Evolutionary conservation across 2,113 vertebrate genomes (phyloP).

Genomic region (Aegithalos caudatus): DNA sequence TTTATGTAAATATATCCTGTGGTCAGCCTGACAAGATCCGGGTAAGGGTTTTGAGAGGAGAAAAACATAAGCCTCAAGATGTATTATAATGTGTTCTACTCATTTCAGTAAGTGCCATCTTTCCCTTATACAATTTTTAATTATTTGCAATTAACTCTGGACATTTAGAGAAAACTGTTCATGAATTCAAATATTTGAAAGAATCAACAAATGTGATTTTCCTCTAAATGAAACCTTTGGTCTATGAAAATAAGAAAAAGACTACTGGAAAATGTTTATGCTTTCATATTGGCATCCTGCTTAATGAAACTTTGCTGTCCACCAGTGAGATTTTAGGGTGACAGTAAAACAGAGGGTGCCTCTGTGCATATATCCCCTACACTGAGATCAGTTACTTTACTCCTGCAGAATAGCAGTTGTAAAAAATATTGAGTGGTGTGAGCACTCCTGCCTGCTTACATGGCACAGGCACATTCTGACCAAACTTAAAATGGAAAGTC

Average conservation of each 20-base stretch:
- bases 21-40: neutral
- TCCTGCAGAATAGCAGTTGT: neutral
- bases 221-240: neutral
- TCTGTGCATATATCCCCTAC: neutral
- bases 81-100: neutral
- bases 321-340: neutral
- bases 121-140: neutral
- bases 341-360: neutral
- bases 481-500: neutral
- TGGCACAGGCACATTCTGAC: neutral
- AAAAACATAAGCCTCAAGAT: neutral
- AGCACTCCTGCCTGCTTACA: neutral
- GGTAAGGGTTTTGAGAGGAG: neutral
- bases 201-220: neutral
- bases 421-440: neutral
- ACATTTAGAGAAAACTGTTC: neutral
- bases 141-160: neutral
- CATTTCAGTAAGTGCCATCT: neutral
- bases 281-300: neutral
- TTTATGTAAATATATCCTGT: neutral
- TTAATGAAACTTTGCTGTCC: neutral
- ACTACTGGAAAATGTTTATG: neutral
- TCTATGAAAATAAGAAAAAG: neutral
- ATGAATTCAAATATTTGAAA: neutral
- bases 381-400: neutral